A percentile compares a stretch with the other conserved stretches of the same genome.
Evolutionary conservation across 1,140 invertebrate species (phyloP).

Genomic region (Nebria ingens): DNA sequence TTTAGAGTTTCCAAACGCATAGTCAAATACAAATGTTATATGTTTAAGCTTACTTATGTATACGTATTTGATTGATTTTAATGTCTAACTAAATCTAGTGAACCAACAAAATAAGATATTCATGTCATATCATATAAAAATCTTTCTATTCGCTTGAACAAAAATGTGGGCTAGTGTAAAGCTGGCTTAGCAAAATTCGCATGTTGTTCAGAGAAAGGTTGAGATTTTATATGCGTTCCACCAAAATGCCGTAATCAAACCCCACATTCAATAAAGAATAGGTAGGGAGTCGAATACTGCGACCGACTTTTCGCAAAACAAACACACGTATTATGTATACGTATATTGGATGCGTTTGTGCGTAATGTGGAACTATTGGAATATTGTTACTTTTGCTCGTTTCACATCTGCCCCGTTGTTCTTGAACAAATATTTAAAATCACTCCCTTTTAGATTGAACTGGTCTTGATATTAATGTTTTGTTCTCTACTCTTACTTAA

Average conservation of each 20-base stretch:
- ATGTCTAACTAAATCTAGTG: too few relatives aligned
- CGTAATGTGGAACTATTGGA: neutral
- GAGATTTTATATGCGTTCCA: neutral
- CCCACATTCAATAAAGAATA: neutral
- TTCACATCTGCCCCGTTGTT: conserved; percentile 4
- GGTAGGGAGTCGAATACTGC: neutral
- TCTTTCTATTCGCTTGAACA: too few relatives aligned
- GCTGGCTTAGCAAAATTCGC: too few relatives aligned
- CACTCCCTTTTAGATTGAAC: neutral
- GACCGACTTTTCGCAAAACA: neutral
- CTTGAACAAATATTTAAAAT: neutral
- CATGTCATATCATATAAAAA: too few relatives aligned
- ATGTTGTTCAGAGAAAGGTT: too few relatives aligned
- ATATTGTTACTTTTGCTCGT: neutral
- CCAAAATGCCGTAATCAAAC: neutral
- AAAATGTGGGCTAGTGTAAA: too few relatives aligned
- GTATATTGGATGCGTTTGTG: conserved; percentile 2
- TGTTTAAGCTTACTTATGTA: too few relatives aligned
- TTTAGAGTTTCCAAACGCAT: too few relatives aligned
- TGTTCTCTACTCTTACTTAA: too few relatives aligned
- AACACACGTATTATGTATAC: neutral
- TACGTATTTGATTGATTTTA: too few relatives aligned
- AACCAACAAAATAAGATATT: too few relatives aligned
- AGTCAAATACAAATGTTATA: too few relatives aligned
- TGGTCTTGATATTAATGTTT: neutral